Evolutionary conservation across 2,797 vertebrate species (phyloP).

Genomic region (Acanthornis magna): DNA sequence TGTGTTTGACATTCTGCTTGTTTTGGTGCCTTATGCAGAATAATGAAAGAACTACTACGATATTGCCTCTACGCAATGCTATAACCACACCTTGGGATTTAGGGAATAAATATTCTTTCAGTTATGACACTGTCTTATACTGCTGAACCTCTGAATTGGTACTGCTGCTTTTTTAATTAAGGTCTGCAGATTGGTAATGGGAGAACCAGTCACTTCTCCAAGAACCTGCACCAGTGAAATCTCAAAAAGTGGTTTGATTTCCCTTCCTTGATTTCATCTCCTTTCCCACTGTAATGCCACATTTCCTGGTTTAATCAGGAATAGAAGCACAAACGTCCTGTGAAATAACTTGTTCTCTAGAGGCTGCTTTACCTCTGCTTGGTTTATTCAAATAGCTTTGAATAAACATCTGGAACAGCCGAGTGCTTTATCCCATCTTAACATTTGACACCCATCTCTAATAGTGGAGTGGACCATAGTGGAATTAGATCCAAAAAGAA

Average conservation of each 20-base stretch:
- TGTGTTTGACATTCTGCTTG: neutral
- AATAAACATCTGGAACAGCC: conserved; percentile 28
- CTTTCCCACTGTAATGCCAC: neutral
- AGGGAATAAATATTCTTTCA: neutral
- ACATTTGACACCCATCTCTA: conserved; percentile 3
- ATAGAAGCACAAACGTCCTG: neutral
- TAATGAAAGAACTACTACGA: neutral
- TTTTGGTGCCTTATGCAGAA: neutral
- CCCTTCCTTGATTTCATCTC: neutral
- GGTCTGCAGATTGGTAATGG: neutral
- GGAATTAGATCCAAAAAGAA: conserved; percentile 51
- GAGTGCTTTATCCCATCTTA: conserved; percentile 7
- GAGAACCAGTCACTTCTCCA: neutral
- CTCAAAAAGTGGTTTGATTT: neutral
- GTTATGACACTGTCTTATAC: neutral
- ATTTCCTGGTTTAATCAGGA: neutral
- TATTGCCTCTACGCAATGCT: neutral
- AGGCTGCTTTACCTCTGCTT: neutral
- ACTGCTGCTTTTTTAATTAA: neutral
- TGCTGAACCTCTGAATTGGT: neutral
- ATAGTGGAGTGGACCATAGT: neutral
- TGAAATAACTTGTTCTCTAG: neutral
- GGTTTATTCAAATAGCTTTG: conserved; percentile 1
- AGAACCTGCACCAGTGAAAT: neutral
- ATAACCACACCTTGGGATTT: neutral